phyloP scores from a whole-genome alignment of 2,113 vertebrate species.

The Ellobius talpinus region DNA sequence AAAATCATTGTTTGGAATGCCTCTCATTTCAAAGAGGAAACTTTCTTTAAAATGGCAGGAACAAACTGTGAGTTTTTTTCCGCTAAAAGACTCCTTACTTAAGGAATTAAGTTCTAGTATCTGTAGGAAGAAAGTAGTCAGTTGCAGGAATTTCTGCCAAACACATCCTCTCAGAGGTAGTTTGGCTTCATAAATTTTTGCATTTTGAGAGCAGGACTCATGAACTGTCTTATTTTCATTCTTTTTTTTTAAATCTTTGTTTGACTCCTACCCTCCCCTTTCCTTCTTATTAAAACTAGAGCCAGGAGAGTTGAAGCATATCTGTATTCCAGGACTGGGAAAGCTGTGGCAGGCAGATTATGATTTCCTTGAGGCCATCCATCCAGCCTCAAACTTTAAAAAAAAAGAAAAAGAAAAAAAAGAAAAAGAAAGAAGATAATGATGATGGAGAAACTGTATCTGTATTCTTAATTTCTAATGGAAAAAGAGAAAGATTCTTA shows the following conservation, averaged over 20 bases:
- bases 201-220: neutral
- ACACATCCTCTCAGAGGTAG: neutral
- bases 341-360: neutral
- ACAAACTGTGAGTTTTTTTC: neutral
- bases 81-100: neutral
- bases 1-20: neutral
- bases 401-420: neutral
- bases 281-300: neutral
- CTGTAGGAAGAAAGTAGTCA: neutral
- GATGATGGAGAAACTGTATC: neutral
- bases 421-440: neutral
- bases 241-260: too few relatives aligned
- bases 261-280: neutral
- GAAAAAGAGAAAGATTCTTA: neutral
- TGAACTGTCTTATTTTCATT: neutral
- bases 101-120: constrained; percentile 49
- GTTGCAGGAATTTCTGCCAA: constrained; percentile 17
- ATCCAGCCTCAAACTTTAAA: too few relatives aligned
- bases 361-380: neutral
- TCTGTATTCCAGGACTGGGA: too few relatives aligned
- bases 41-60: constrained; percentile 43
- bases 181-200: neutral
- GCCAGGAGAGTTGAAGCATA: neutral
- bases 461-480: neutral
- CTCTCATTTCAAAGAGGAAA: neutral